These are phyloP conservation scores for Microtus ochrogaster DNA, from an alignment of 2,113 vertebrate genomes.

Conservation along the genomic window DNA sequence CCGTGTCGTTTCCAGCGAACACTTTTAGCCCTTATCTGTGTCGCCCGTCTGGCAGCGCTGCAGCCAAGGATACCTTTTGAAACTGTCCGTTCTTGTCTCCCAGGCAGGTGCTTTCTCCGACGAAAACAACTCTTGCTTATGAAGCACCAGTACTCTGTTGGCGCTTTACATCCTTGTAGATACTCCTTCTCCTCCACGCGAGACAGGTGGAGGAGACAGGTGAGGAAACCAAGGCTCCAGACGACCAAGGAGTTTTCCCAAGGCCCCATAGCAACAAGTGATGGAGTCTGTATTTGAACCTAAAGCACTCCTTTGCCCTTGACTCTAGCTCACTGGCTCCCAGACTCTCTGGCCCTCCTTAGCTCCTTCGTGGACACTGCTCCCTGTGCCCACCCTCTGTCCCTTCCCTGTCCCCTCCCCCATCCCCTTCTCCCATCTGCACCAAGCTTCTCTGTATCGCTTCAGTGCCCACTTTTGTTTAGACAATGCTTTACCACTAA, in stretches of 20 bases:
- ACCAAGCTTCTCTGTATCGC: not conserved
- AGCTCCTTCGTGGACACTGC: not conserved
- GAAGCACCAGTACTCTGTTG: not conserved
- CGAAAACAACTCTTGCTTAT: slow-evolving; percentile 13
- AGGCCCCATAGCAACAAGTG: slow-evolving; percentile 5
- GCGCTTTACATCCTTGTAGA: not conserved
- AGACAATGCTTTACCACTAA: not conserved
- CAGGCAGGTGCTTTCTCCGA: slow-evolving; percentile 1
- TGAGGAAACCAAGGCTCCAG: not conserved
- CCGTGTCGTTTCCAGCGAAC: not conserved
- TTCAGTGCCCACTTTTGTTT: not conserved
- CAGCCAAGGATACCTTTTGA: not conserved
- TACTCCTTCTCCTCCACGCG: not conserved
- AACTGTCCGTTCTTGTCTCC: slow-evolving; percentile 17
- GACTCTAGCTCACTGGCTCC: not conserved
- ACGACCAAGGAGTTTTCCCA: not conserved
- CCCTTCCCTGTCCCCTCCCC: not conserved
- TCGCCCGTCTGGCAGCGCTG: not conserved
- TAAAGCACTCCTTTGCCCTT: not conserved
- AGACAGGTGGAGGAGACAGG: not conserved
- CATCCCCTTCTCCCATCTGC: not conserved
- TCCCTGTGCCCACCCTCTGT: not conserved
- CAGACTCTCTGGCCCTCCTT: not conserved
- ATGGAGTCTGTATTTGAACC: not conserved
- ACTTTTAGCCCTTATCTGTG: slow-evolving; percentile 18